Evolutionary conservation across 2,113 vertebrate genomes (phyloP), one percentile per base, ranked within the genome.

Genomic region (Semicossyphus pulcher): DNA sequence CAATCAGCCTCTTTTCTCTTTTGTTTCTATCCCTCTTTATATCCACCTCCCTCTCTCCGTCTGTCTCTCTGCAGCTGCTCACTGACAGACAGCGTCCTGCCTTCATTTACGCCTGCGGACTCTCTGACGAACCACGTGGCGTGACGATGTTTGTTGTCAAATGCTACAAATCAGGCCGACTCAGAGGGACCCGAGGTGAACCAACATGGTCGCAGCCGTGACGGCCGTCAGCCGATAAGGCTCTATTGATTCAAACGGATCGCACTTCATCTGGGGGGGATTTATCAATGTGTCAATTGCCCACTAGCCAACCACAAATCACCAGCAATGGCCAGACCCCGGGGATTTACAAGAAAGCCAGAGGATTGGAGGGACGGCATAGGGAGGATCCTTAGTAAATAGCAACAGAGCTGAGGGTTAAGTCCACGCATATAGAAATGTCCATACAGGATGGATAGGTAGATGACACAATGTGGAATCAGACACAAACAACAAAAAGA

Each of bases 261-360:
- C 80, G 86, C 80, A 87, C 91, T 90, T 92, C 92, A 95, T 96
- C 95, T 94, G 93, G 94, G 91, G 91, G 96, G 91, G 90, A 93
- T 97, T 97, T 96, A 97, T 96, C 94, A 95, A 95, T 91, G 95
- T 94, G 94, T 95, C 96, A 94, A 93, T 94, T 92, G 93, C 94
- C 93, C 92, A 92, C 89, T 87, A 93, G 76, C 57, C 63, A 44
- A 81, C 85, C 71, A 84, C 89, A 88, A 89, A 92, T 88, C 84
- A 91, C 54, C 48, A 48, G 62, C 28, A 7, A 31, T 9, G 86
- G 90, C 89, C 89, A 51, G 93, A 86, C 93, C 92, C 88, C 69
- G 71, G 88, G 93, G 95, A 95, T 96, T 97, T 96, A 94, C 92
- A 78, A 92, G 88, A 93, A 94, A 96, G 95, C 95, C 92, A 91